Base-by-base conservation (phyloP, 2,797 vertebrate species). In the Schizopygopsis malacanthus region DNA sequence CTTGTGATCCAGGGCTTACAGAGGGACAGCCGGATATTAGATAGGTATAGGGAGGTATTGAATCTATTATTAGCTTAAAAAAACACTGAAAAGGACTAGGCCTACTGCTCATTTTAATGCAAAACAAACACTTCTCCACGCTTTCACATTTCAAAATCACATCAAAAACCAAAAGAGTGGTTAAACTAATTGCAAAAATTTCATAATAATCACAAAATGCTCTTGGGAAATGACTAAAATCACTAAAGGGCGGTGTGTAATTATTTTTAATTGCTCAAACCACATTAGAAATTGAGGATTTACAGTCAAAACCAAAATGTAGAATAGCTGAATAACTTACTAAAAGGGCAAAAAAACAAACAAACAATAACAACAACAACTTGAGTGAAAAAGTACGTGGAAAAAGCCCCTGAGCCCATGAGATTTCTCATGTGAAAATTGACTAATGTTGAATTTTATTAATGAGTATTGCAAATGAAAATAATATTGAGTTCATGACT, bases 1-100 rank as follows among this genome's bases (percentile, higher is more conserved):
- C 81, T 82, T 84, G 80, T 87, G 88, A 89, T 83, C 84, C 47
- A n/a, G 43, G 43, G 25, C 61, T 52, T 22, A 20, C 47, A 59
- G 37, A 39, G 54, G 39, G 45, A 61, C 47, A 54, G 50, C 85
- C 6, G 67, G 39, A 0, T 52, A 56, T 61, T 4, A 41, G 79
- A 75, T 22, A 47, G 6, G 37, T 47, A 50, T 33, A n/a, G 2
- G 2, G 3, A 39, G 33, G 25, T 56, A 16, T 33, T 33, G 4
- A 12, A 65, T 65, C 13, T 41, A 45, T 25, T 79, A 20, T 47
- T 28, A 79, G 12, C 52, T 65, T 54, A n/a, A 41, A 15, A 56
- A 67, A 69, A 76, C 4, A 18, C 28, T 67, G n/a, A 25, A 39
- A 71, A 45, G 10, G 71, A 22, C 25, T 69, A 33, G 10, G 81